Percentiles rank a stretch among this genome's conserved stretches.
Evolutionary conservation across 1,140 invertebrate genomes (phyloP).

Genomic region (Acromyrmex heyeri): DNA sequence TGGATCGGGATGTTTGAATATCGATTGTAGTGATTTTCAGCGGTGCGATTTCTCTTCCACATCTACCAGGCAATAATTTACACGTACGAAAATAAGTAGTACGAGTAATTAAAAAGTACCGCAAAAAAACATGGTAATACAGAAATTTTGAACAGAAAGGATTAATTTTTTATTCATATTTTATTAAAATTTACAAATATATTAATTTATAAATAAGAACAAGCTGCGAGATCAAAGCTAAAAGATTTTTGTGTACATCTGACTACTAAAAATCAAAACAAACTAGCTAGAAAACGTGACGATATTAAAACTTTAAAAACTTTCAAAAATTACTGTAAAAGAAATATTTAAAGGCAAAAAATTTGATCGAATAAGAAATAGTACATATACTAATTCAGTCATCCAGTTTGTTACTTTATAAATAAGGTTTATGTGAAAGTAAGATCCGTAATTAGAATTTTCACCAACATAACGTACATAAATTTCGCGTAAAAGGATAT

Average conservation of each 20-base stretch:
- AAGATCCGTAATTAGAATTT: constrained; percentile 20
- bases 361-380: background rate
- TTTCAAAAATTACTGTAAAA: background rate
- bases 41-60: background rate
- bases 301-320: background rate
- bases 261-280: background rate
- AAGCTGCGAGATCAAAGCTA: background rate
- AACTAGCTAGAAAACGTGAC: background rate
- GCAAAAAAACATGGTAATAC: background rate
- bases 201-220: background rate
- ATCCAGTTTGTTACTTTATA: background rate
- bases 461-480: background rate
- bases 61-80: background rate
- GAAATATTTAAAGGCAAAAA: background rate
- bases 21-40: background rate
- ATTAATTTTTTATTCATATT: background rate
- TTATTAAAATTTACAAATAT: constrained; percentile 3
- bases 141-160: background rate
- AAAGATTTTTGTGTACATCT: background rate
- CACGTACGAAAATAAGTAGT: background rate
- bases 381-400: background rate
- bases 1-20: background rate
- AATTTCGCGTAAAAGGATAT: constrained; percentile 4
- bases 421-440: background rate
- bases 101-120: background rate